Conservation (phyloP, 2,888 invertebrate genomes). For the Epistrophe eligans region DNA sequence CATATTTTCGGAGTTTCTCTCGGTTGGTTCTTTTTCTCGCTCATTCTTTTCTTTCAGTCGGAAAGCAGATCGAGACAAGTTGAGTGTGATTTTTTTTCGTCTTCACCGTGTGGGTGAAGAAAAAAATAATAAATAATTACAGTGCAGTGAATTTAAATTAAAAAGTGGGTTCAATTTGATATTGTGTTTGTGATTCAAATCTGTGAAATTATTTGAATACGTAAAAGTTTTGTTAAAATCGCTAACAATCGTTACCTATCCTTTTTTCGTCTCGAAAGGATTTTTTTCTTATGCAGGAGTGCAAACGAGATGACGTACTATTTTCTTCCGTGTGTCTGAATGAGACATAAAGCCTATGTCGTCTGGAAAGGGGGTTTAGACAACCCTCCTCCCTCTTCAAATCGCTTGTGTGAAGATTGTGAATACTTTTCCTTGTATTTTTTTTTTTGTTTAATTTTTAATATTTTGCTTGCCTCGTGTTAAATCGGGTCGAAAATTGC, state of each 20-base stretch:
- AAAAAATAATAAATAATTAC: conserved; percentile 23
- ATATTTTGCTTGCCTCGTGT: conserved; percentile 21
- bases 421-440: conserved; percentile 35
- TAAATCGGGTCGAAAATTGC: conserved; percentile 26
- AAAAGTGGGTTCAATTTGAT: not conserved
- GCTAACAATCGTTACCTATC: conserved; percentile 12
- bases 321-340: conserved; percentile 41
- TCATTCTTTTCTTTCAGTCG: conserved; percentile 61
- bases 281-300: conserved; percentile 25
- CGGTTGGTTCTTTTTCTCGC: conserved; percentile 50
- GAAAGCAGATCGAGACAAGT: conserved; percentile 61
- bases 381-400: conserved; percentile 45
- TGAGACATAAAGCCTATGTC: conserved; percentile 48
- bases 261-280: conserved; percentile 53
- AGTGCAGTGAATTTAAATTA: conserved; percentile 7
- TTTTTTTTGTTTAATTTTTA: conserved; percentile 21
- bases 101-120: conserved; percentile 62
- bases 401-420: conserved; percentile 26
- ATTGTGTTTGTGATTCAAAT: not conserved
- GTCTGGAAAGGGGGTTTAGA: conserved; percentile 69
- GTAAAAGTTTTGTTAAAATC: not conserved
- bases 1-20: conserved; percentile 10
- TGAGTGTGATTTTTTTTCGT: conserved; percentile 50
- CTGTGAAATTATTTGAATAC: not conserved
- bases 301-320: conserved; percentile 38